phyloP scores from a whole-genome alignment of 2,888 invertebrate genomes.

The Amitus sp. region DNA sequence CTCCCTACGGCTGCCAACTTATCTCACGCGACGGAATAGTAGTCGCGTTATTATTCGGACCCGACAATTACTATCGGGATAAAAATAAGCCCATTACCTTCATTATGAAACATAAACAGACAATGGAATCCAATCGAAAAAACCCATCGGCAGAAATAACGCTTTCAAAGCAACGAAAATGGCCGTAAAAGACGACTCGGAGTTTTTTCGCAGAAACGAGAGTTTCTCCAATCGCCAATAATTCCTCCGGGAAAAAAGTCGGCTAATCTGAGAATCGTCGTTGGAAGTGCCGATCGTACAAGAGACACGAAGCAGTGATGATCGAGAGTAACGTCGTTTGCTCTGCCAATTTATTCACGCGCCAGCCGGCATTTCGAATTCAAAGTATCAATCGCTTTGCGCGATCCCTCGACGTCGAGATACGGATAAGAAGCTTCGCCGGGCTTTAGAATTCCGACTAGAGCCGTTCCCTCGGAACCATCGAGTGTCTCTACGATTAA shows the following conservation, averaged over 20 bases:
- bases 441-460: conserved; percentile 35
- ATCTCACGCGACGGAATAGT: conserved; percentile 38
- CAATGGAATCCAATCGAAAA: conserved; percentile 7
- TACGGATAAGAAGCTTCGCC: conserved; percentile 18
- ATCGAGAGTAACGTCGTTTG: conserved; percentile 15
- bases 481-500: conserved; percentile 25
- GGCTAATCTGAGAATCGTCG: background rate
- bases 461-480: conserved; percentile 22
- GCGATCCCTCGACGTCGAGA: conserved; percentile 16
- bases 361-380: conserved; percentile 18
- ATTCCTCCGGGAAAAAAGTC: background rate
- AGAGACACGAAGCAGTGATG: background rate
- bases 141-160: no score
- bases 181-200: background rate
- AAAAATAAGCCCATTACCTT: conserved; percentile 23
- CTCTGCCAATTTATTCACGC: conserved; percentile 27
- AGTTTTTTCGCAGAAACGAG: background rate
- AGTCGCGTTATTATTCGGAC: conserved; percentile 37
- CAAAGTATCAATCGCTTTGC: conserved; percentile 21
- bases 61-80: conserved; percentile 22
- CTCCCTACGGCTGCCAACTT: conserved; percentile 19
- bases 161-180: no score
- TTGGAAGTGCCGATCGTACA: background rate
- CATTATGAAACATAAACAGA: conserved; percentile 21
- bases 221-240: conserved; percentile 6